Base-by-base conservation (phyloP, 2,797 vertebrate species). In the Tauraco hartlaubi region DNA sequence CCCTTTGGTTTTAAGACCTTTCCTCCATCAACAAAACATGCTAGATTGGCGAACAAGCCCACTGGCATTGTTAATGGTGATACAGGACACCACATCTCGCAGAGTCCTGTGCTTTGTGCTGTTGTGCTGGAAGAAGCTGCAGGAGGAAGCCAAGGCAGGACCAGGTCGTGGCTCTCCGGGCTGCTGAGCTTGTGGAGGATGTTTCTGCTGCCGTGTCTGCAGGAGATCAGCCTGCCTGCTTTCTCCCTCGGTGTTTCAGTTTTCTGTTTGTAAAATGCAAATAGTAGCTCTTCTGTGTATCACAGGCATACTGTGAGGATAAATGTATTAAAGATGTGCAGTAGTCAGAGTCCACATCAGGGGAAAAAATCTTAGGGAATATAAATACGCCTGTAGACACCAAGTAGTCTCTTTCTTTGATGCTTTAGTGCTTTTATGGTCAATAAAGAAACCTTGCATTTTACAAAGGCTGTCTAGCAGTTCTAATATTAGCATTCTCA, bases 341-440 rank as follows among this genome's bases (percentile, higher is more conserved):
- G 76, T 39, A 88, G 73, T 54, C 75, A 61, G 79, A 82, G 87
- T 80, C 81, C 72, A 61, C 90, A 74, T 46, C 68, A 52, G 75
- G 78, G 68, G 25, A 68, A 77, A 94, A 74, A 63, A 49, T 56
- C 63, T 76, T n/a, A 54, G 37, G 49, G 79, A 95, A 95, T 79
- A 96, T 85, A 94, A 91, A 95, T 85, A 83, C 0, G 8, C 81
- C 78, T 91, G 92, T 87, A 91, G 89, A 94, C 90, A 95, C 90
- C 82, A 74, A 80, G 61, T 51, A 88, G 82, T 61, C 52, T 90
- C 33, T 55, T 76, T 85, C 91, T 95, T 97, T 94, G 82, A 77
- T 94, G 93, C 85, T 88, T 74, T 80, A 28, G 31, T 48, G 85
- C 68, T 92, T 95, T 97, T 74, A 91, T 85, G 87, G 89, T 71